Conservation (phyloP, 37 sponge, comb jelly and placozoan genomes). For the Bolinopsis microptera region DNA sequence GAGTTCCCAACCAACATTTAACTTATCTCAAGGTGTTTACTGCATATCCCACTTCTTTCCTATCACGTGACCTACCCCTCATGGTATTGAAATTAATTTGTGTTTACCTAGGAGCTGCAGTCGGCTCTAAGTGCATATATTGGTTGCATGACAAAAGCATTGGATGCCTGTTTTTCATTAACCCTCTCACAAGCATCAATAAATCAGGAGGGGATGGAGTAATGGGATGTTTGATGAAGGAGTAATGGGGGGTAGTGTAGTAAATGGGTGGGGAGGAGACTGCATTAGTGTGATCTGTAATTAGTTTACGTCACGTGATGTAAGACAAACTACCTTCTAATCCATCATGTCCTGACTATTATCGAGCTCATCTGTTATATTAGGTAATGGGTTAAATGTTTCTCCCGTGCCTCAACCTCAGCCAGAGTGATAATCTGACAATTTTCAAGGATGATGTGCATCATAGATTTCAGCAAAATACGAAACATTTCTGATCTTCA, state of each 20-base stretch:
- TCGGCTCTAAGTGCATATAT: background rate
- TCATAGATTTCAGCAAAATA: too few relatives aligned
- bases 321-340: background rate
- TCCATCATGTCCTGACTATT: background rate
- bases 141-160: slow-evolving; percentile 59
- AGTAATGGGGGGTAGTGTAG: background rate
- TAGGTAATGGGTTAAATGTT: background rate
- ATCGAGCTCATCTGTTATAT: background rate
- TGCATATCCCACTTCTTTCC: background rate
- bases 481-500: too few relatives aligned
- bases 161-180: slow-evolving; percentile 48
- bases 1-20: too few relatives aligned
- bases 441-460: too few relatives aligned
- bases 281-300: background rate
- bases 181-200: slow-evolving; percentile 40
- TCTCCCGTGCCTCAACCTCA: background rate
- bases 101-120: slow-evolving; percentile 49
- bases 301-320: background rate
- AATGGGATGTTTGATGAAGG: slow-evolving; percentile 36
- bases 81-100: slow-evolving; percentile 6
- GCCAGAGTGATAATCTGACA: too few relatives aligned
- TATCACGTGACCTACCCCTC: background rate
- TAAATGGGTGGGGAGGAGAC: background rate
- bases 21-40: too few relatives aligned
- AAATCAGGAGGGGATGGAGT: slow-evolving; percentile 34